A percentile compares a stretch with the other conserved stretches of the same genome.
Evolutionary conservation across 2,797 vertebrate genomes (phyloP).

Genomic region (Sciurus vulgaris): DNA sequence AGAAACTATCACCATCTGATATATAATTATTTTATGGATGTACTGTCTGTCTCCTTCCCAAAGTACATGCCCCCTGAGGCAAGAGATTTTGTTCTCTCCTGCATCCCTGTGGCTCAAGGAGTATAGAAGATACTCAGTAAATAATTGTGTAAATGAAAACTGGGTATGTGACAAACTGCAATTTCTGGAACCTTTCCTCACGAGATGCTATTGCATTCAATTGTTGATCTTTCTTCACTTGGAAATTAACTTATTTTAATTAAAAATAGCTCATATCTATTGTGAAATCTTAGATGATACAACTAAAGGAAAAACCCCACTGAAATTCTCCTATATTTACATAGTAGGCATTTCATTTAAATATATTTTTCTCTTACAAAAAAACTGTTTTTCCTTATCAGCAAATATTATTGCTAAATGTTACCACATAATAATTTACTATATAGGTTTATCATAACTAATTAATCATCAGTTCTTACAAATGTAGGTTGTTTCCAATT

Average conservation of each 20-base stretch:
- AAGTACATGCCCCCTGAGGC: background rate
- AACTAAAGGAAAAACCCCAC: background rate
- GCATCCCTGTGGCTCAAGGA: background rate
- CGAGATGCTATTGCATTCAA: background rate
- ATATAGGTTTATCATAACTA: background rate
- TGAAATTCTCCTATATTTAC: background rate
- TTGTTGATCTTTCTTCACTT: background rate
- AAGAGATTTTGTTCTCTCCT: background rate
- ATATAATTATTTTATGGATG: background rate
- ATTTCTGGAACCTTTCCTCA: background rate
- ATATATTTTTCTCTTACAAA: background rate
- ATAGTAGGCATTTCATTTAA: background rate
- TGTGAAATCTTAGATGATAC: background rate
- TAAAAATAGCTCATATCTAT: background rate
- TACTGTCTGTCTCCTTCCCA: background rate
- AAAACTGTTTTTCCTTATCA: conserved; percentile 15
- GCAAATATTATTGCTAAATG: background rate
- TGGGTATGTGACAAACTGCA: background rate
- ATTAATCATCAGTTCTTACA: background rate
- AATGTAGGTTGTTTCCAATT: background rate
- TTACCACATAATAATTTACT: background rate
- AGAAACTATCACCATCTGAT: background rate
- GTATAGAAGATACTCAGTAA: background rate
- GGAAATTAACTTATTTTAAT: background rate
- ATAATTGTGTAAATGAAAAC: background rate